Evolutionary conservation across 2,797 vertebrate species (phyloP), one percentile per base, ranked within the genome.

Genomic region (Sebastes diploproa): DNA sequence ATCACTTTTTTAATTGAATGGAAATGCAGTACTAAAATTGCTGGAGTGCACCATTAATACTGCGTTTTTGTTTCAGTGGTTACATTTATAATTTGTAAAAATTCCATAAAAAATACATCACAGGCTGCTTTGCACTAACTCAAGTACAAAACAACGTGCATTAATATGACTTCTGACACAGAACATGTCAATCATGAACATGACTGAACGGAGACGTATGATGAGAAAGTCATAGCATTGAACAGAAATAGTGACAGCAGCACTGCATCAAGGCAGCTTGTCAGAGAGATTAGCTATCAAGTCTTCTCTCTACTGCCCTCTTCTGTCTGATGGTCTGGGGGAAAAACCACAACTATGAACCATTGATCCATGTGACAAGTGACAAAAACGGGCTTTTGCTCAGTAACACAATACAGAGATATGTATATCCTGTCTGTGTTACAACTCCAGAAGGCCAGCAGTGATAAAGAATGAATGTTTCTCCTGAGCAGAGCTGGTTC

Each of bases 231-330:
- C n/a, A 22, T 54, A 54, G 23, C 14, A 7, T 4, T 60, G 38
- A 66, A 13, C 23, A 54, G 63, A 29, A 56, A n/a, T 22, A 38
- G 14, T 32, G 42, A 4, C 52, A 58, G 34, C 32, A 64, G 52
- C 16, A 30, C 32, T 29, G 16, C 65, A 50, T 61, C 59, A 56
- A 13, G 18, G 46, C 27, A 46, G n/a, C 29, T 36, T 22, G 14
- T 70, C 29, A 77, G 16, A 66, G 18, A 62, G 34, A 50, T 12
- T 2, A 42, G 20, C 30, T 6, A 14, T 27, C 10, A 68, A 32
- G n/a, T 50, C 23, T 46, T 58, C 74, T 80, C 80, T 74, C 46
- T 85, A 55, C 80, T 65, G 83, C 80, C 78, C 75, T 83, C 80
- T 75, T 27, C 77, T 83, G 83, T 78, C 29, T 64, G 61, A 56